Conservation (phyloP, 2,888 invertebrate genomes). For the Drosophila robusta region DNA sequence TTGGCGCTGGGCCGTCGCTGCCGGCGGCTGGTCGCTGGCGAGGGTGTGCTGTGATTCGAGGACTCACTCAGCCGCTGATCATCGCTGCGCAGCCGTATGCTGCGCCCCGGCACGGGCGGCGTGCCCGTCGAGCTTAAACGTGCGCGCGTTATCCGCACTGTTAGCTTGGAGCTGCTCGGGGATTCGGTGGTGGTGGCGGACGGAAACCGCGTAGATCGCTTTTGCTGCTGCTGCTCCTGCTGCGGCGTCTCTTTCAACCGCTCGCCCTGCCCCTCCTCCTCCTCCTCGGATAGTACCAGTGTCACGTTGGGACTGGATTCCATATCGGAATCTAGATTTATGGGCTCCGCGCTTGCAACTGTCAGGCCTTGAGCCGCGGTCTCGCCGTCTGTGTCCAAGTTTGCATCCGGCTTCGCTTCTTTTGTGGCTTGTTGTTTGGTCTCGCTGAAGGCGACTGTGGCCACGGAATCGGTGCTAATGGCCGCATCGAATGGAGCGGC, state of each 20-base stretch:
- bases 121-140: neutral
- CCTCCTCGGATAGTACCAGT: neutral
- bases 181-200: no score
- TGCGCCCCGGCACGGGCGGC: slow-evolving; percentile 4
- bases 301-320: slow-evolving; percentile 11
- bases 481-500: neutral
- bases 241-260: slow-evolving; percentile 1
- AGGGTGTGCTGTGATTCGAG: slow-evolving; percentile 14
- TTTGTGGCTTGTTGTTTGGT: slow-evolving; percentile 6
- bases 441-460: slow-evolving; percentile 34
- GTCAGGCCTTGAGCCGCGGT: no score
- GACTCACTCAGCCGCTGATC: neutral
- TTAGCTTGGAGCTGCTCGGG: neutral
- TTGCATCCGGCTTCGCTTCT: no score
- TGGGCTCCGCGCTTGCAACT: neutral
- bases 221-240: no score
- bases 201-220: no score
- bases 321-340: slow-evolving; percentile 14
- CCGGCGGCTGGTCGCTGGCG: neutral
- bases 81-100: slow-evolving; percentile 24
- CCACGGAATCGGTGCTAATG: slow-evolving; percentile 37
- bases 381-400: no score
- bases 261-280: neutral
- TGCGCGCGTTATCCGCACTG: neutral
- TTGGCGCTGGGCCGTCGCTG: slow-evolving; percentile 3